A percentile compares a stretch with the other conserved stretches of the same genome.
phyloP scores from a whole-genome alignment of 2,113 vertebrate genomes.

The Oostethus manadensis region DNA sequence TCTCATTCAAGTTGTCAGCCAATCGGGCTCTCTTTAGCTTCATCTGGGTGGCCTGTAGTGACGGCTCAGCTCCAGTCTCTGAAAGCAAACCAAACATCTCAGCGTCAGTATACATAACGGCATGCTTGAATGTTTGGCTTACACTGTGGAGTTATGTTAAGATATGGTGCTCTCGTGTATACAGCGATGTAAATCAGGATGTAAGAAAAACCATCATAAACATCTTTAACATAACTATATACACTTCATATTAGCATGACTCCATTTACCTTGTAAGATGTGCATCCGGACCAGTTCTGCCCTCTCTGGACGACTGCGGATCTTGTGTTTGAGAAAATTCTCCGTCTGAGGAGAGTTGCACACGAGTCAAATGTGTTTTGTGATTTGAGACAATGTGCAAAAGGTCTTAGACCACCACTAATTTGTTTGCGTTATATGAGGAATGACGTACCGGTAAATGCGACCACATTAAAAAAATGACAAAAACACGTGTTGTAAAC shows the following conservation, averaged over 20 bases:
- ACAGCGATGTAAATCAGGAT: too few relatives aligned
- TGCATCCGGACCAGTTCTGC: conserved; percentile 98
- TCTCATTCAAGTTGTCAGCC: conserved; percentile 96
- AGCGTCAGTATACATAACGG: background rate
- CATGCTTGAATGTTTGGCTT: too few relatives aligned
- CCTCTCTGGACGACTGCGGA: conserved; percentile 91
- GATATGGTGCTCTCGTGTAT: too few relatives aligned
- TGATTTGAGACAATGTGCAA: background rate
- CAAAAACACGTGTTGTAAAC: too few relatives aligned
- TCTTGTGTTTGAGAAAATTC: conserved; percentile 98
- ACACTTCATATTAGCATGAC: too few relatives aligned
- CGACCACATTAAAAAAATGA: too few relatives aligned
- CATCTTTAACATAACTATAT: too few relatives aligned
- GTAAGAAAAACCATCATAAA: too few relatives aligned
- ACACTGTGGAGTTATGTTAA: too few relatives aligned
- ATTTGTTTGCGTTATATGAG: too few relatives aligned
- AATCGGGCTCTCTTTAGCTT: conserved; percentile 90
- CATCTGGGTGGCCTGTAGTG: conserved; percentile 95
- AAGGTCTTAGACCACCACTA: too few relatives aligned
- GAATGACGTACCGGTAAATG: too few relatives aligned
- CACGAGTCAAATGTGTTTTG: background rate
- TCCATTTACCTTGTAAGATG: conserved; percentile 86
- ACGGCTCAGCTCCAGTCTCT: conserved; percentile 96
- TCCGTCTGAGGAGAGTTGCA: conserved; percentile 78
- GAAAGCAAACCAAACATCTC: background rate